These are phyloP conservation scores for Sciurus carolinensis DNA, from an alignment of 2,797 vertebrate genomes.

Conservation along the genomic window DNA sequence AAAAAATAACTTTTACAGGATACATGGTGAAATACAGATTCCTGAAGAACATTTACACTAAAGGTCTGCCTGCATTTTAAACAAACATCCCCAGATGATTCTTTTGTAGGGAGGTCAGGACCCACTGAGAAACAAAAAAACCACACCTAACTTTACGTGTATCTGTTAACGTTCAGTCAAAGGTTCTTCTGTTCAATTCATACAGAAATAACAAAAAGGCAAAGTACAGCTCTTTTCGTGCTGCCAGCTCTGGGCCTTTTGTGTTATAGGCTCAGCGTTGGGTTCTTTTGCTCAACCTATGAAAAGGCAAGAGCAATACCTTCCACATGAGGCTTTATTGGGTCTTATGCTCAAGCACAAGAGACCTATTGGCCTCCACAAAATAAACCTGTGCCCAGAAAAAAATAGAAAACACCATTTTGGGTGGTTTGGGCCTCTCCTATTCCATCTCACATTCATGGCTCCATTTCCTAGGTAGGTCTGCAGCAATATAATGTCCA, in stretches of 20 bases:
- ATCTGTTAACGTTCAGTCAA: neutral
- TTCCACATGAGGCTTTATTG: neutral
- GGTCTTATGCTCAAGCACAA: neutral
- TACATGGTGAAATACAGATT: conserved; percentile 4
- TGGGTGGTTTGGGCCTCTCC: no score
- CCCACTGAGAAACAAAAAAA: neutral
- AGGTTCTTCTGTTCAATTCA: no score
- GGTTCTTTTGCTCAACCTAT: no score
- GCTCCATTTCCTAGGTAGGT: conserved; percentile 33
- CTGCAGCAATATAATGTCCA: conserved; percentile 84
- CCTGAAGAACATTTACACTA: neutral
- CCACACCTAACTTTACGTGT: neutral
- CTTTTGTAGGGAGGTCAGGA: neutral
- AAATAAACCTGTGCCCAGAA: no score
- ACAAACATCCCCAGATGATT: conserved; percentile 13
- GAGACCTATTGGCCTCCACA: neutral
- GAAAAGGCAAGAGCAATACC: neutral
- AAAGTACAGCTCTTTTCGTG: no score
- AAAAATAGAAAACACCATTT: no score
- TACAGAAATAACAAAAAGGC: no score
- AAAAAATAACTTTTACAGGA: neutral
- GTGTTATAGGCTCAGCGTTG: no score
- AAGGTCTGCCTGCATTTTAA: conserved; percentile 30
- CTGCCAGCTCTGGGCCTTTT: no score
- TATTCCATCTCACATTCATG: no score